These are phyloP conservation scores for Macquaria ambigua DNA, from an alignment of 2,113 vertebrate genomes.

Conservation along the genomic window DNA sequence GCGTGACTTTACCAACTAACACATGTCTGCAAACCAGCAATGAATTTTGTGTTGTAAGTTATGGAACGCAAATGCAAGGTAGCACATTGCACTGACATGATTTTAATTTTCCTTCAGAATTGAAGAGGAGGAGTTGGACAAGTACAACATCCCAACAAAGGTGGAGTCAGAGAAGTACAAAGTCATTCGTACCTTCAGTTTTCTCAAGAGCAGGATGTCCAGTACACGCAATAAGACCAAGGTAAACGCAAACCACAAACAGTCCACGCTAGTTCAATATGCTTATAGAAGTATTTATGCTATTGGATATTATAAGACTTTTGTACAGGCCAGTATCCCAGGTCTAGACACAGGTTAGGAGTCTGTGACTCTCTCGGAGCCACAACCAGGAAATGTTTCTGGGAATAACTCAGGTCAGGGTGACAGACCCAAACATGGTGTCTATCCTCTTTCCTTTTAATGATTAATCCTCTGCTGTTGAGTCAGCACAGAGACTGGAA, in stretches of 20 bases:
- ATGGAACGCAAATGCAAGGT: too few relatives aligned
- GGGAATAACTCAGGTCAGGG: conserved; percentile 59
- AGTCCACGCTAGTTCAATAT: neutral
- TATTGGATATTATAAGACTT: neutral
- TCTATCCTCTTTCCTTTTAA: conserved; percentile 70
- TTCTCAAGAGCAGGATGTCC: conserved; percentile 96
- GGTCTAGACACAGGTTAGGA: neutral
- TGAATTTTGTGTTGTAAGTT: neutral
- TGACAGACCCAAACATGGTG: conserved; percentile 61
- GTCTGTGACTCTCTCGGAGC: conserved; percentile 22
- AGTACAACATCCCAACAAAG: conserved; percentile 89
- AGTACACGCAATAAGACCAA: conserved; percentile 93
- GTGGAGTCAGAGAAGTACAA: conserved; percentile 94
- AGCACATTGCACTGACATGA: neutral
- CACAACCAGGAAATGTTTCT: conserved; percentile 66
- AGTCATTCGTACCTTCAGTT: conserved; percentile 97
- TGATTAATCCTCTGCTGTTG: conserved; percentile 74
- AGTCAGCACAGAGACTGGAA: conserved; percentile 63
- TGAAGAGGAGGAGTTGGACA: conserved; percentile 93
- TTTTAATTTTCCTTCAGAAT: conserved; percentile 80
- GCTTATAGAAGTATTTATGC: neutral
- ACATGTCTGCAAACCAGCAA: neutral
- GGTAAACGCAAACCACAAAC: conserved; percentile 61
- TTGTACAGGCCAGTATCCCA: neutral
- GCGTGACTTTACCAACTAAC: neutral